phyloP scores from a whole-genome alignment of 1,140 invertebrate species.

The Popillia japonica region DNA sequence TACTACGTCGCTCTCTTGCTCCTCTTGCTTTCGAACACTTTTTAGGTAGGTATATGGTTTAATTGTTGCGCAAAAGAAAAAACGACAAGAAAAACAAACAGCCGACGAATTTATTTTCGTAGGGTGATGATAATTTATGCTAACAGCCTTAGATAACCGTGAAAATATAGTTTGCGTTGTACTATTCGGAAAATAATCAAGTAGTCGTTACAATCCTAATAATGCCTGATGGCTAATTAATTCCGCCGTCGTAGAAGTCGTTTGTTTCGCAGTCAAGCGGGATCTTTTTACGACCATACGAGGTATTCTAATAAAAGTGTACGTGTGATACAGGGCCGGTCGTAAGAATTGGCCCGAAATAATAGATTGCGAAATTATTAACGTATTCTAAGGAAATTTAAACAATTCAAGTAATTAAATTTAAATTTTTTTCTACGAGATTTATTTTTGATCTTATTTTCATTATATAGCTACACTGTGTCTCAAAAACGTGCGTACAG shows the following conservation, averaged over 20 bases:
- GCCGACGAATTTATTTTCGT: not conserved
- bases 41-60: not conserved
- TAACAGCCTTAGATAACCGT: constrained; percentile 27
- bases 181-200: constrained; percentile 6
- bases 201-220: constrained; percentile 9
- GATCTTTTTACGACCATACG: not conserved
- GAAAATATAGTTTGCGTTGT: not conserved
- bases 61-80: constrained; percentile 11
- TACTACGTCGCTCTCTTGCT: not conserved
- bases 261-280: constrained; percentile 9
- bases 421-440: no score
- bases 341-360: not conserved
- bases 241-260: constrained; percentile 3
- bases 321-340: not conserved
- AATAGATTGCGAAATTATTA: no score
- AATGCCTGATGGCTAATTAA: constrained; percentile 1
- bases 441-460: no score
- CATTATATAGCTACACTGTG: no score
- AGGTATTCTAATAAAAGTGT: not conserved
- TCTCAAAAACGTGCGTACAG: no score
- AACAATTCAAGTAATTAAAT: no score
- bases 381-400: no score
- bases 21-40: not conserved
- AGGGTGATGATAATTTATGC: constrained; percentile 28
- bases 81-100: constrained; percentile 21